Evolutionary conservation across 1,140 invertebrate genomes (phyloP), one percentile per base, ranked within the genome.

Genomic region (Wasmannia auropunctata): DNA sequence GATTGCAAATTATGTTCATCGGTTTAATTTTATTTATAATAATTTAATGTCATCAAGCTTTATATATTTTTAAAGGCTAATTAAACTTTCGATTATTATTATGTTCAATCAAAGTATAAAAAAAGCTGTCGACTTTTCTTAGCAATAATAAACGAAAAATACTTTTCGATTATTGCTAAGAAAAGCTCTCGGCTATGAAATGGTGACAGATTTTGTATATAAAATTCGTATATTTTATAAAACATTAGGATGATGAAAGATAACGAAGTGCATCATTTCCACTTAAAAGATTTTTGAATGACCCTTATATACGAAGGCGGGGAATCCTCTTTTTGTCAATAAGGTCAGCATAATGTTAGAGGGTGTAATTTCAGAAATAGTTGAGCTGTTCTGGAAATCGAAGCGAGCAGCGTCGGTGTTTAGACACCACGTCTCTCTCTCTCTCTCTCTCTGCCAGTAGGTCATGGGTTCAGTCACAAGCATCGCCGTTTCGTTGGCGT

Each of bases 391-490:
- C 49, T 54, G 60, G 46, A 85, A 65, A 65, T 63, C 43, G 46
- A 80, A 81, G 60, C 46, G 22, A 56, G 14, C 43, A 28, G 46
- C 43, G 58, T 28, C 34, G 49, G 34, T 58, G 67, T 83, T 83
- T 83, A 46, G 51, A 72, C 67, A 58, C 37, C 51, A 19, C 25
- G 19, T 80, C 14, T 56, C 60, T 54, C 46, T 85, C 58, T 85
- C 19, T n/a, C 40, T 80, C 19, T 56, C 60, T 54, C 43, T 85
- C 56, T 77, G 25, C 40, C 28, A 85, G 56, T 85, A 76, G 81
- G 81, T 85, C 81, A 85, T 49, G 34, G 81, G 72, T 85, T 75
- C 56, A 80, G 76, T 80, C 43, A 67, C 62, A 80, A 80, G 75
- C 40, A 63, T 60, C 70, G 60, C 16, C 28, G 49, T 37, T 69